A percentile compares a stretch with the other conserved stretches of the same genome.
These are phyloP conservation scores for Tangachromis dhanisi DNA, from an alignment of 2,113 vertebrate species.

Conservation along the genomic window DNA sequence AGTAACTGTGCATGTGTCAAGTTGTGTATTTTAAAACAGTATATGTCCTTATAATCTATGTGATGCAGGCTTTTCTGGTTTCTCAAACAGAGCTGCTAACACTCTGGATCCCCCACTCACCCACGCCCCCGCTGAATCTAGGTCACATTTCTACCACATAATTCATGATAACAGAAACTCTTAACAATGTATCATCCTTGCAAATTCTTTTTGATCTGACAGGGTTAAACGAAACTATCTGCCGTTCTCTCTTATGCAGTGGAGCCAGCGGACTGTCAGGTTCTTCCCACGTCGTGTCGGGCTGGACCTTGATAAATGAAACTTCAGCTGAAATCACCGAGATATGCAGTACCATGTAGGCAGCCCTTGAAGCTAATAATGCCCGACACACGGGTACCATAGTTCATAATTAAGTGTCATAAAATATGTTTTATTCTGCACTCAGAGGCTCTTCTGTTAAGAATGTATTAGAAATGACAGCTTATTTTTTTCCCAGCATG, in stretches of 20 bases:
- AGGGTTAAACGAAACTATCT: not conserved
- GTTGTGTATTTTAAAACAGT: not conserved
- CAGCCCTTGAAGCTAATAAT: not conserved
- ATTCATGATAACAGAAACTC: constrained; percentile 21
- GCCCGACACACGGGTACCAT: not conserved
- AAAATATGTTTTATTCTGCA: not conserved
- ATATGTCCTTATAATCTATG: not conserved
- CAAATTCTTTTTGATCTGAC: not conserved
- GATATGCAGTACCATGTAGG: not conserved
- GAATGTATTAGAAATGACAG: not conserved
- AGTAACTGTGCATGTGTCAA: not conserved
- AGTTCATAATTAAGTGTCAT: not conserved
- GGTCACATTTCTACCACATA: constrained; percentile 42
- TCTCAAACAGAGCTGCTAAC: not conserved
- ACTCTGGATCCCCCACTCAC: not conserved
- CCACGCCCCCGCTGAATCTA: constrained; percentile 5
- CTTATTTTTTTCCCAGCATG: constrained; percentile 5
- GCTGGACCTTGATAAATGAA: not conserved
- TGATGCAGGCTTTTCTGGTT: not conserved
- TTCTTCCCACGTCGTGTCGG: not conserved
- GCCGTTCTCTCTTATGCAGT: not conserved
- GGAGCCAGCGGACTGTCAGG: not conserved
- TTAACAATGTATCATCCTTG: not conserved
- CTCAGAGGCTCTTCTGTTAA: not conserved
- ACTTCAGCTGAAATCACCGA: not conserved